Evolutionary conservation across 53 echinoderm and acorn worm species (phyloP).

Genomic region (Echinarachnius parma): DNA sequence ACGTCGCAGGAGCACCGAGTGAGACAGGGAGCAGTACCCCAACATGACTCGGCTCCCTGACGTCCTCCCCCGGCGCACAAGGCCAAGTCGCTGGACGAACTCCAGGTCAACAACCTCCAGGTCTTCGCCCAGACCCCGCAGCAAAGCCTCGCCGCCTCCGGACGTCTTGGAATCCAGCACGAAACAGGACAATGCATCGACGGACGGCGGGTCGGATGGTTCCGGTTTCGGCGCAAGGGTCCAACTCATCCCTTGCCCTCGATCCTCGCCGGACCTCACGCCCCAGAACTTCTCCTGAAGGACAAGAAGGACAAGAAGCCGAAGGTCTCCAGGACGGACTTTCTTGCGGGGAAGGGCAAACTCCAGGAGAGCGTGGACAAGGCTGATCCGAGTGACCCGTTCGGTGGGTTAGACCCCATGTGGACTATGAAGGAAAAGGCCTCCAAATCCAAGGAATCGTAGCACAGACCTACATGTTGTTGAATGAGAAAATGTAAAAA

Average conservation of each 20-base stretch:
- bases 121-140: conserved; percentile 60
- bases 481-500: too few relatives aligned
- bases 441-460: too few relatives aligned
- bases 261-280: conserved; percentile 80
- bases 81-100: conserved; percentile 56
- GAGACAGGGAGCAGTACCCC: conserved; percentile 30
- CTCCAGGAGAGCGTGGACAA: conserved; percentile 42
- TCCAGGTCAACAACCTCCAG: conserved; percentile 71
- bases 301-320: conserved; percentile 63
- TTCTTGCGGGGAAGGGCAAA: conserved; percentile 50
- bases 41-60: conserved; percentile 5
- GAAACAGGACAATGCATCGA: conserved; percentile 25
- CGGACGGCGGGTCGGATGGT: conserved; percentile 26
- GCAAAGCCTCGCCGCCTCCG: conserved; percentile 53
- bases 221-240: too few relatives aligned
- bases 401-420: conserved; percentile 84
- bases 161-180: conserved; percentile 88
- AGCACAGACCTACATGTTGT: too few relatives aligned
- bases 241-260: conserved; percentile 59
- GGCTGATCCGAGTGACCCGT: conserved; percentile 58
- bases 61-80: conserved; percentile 22
- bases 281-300: conserved; percentile 92
- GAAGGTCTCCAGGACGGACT: conserved; percentile 75
- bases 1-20: conserved; percentile 11
- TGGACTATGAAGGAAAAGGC: conserved; percentile 69